Conservation (phyloP, 2,888 invertebrate species). For the Neoascia interrupta region DNA sequence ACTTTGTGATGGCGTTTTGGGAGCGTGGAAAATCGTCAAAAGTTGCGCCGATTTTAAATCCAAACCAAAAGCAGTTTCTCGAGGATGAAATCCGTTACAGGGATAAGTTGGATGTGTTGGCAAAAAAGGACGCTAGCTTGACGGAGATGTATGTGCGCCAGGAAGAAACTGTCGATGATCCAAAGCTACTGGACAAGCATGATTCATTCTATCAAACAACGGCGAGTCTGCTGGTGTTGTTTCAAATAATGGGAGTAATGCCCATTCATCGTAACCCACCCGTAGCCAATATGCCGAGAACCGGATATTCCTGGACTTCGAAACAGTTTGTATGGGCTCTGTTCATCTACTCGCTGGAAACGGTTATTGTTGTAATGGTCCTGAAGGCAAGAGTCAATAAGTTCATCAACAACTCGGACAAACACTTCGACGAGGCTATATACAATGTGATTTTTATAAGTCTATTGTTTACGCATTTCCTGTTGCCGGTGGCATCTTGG, state of each 20-base stretch:
- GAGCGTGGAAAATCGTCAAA: constrained; percentile 69
- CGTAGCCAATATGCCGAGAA: constrained; percentile 80
- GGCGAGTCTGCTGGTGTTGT: constrained; percentile 85
- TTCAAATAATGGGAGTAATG: constrained; percentile 89
- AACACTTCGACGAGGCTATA: constrained; percentile 87
- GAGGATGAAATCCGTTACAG: constrained; percentile 78
- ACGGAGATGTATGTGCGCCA: constrained; percentile 76
- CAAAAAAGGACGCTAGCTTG: constrained; percentile 64
- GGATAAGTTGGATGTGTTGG: constrained; percentile 73
- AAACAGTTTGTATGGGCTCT: constrained; percentile 85
- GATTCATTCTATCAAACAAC: constrained; percentile 87
- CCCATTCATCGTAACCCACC: constrained; percentile 85
- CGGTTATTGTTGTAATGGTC: constrained; percentile 81
- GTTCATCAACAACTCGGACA: constrained; percentile 82
- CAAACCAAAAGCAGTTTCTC: constrained; percentile 78
- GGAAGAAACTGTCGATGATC: constrained; percentile 81
- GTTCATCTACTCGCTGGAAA: constrained; percentile 83
- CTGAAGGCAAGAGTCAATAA: constrained; percentile 81
- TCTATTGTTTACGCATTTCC: constrained; percentile 85
- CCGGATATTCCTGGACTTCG: constrained; percentile 84
- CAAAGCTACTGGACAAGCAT: constrained; percentile 83
- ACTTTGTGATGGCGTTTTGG: constrained; percentile 75
- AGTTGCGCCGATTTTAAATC: constrained; percentile 78
- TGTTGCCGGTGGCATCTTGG: constrained; percentile 86
- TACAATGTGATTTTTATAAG: constrained; percentile 88